Conservation (phyloP, 2,888 invertebrate species). For the Mystacides longicornis region DNA sequence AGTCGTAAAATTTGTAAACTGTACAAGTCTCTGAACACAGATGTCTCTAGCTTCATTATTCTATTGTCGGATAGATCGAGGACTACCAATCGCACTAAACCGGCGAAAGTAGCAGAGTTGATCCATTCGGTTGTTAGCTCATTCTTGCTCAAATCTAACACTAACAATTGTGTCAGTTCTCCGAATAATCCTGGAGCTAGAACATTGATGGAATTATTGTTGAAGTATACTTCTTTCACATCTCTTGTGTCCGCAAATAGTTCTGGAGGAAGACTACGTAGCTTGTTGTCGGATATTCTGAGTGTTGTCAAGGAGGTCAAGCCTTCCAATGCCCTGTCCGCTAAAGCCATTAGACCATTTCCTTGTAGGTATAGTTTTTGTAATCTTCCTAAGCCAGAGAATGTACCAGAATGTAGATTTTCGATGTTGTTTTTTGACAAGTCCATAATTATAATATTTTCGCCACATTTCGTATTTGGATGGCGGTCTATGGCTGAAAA, state of each 20-base stretch:
- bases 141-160: conserved; percentile 70
- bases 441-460: conserved; percentile 62
- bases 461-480: conserved; percentile 60
- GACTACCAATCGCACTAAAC: conserved; percentile 67
- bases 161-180: conserved; percentile 65
- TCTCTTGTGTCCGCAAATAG: conserved; percentile 72
- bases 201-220: conserved; percentile 75
- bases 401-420: conserved; percentile 61
- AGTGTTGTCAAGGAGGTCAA: conserved; percentile 64
- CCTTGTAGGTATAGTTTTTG: conserved; percentile 69
- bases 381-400: conserved; percentile 63
- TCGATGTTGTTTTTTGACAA: conserved; percentile 73
- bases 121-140: conserved; percentile 78
- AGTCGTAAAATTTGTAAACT: conserved; percentile 72
- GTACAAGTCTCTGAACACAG: conserved; percentile 70
- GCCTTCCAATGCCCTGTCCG: conserved; percentile 72
- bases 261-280: conserved; percentile 74
- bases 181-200: conserved; percentile 73
- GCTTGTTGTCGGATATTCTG: conserved; percentile 72
- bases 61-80: conserved; percentile 71
- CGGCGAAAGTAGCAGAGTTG: conserved; percentile 71
- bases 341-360: conserved; percentile 67
- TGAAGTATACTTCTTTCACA: conserved; percentile 71
- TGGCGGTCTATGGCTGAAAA: conserved; percentile 54
- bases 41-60: conserved; percentile 66